Evolutionary conservation across 2,888 invertebrate species (phyloP).

Genomic region (Melanostoma mellinum): DNA sequence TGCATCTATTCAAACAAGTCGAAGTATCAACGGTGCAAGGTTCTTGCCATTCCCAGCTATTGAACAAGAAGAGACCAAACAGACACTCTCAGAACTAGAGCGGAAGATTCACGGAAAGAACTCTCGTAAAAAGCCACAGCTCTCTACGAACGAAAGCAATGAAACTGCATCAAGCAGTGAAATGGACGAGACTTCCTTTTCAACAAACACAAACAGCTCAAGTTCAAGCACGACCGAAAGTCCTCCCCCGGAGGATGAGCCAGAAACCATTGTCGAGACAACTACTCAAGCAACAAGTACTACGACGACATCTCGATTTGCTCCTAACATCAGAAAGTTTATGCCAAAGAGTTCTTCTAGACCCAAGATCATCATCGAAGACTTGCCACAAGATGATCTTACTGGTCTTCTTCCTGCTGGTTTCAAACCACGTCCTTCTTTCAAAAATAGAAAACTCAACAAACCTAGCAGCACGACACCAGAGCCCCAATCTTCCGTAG

Average conservation of each 20-base stretch:
- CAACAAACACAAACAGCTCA: slow-evolving; percentile 25
- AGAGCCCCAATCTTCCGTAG: slow-evolving; percentile 73
- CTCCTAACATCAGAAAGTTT: slow-evolving; percentile 87
- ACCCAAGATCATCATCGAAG: slow-evolving; percentile 82
- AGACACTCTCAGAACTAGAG: slow-evolving; percentile 85
- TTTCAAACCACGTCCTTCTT: slow-evolving; percentile 84
- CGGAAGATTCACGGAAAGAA: slow-evolving; percentile 79
- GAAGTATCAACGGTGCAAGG: slow-evolving; percentile 92
- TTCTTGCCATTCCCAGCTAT: slow-evolving; percentile 90
- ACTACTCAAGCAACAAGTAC: slow-evolving; percentile 78
- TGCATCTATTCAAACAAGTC: slow-evolving; percentile 93
- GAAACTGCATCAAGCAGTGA: slow-evolving; percentile 76
- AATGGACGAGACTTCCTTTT: slow-evolving; percentile 73
- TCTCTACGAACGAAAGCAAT: slow-evolving; percentile 76
- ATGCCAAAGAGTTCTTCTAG: slow-evolving; percentile 82
- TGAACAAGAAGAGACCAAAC: slow-evolving; percentile 89
- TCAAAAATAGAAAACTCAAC: slow-evolving; percentile 83
- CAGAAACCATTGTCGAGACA: slow-evolving; percentile 18
- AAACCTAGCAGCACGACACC: slow-evolving; percentile 81
- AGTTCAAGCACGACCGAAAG: slow-evolving; percentile 34
- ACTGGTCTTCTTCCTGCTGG: slow-evolving; percentile 86
- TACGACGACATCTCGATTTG: slow-evolving; percentile 83
- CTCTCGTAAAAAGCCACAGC: slow-evolving; percentile 61
- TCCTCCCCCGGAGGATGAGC: slow-evolving; percentile 26
- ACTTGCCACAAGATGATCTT: slow-evolving; percentile 84